Conservation (phyloP, 2,797 vertebrate species). For the Parauchenoglanis punctatus region DNA sequence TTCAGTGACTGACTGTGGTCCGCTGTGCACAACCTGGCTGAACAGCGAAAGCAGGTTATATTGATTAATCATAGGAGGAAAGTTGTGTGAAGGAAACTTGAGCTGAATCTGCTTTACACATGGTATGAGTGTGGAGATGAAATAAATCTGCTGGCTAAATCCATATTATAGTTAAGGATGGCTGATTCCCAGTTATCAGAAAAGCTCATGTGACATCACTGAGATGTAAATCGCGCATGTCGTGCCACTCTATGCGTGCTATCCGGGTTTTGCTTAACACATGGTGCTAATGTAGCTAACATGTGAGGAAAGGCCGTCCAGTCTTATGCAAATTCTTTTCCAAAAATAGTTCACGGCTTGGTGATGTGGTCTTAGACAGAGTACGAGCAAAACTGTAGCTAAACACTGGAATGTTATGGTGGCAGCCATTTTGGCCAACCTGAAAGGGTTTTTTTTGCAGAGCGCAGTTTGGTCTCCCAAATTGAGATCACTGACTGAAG, state of each 20-base stretch:
- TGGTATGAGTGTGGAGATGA: neutral
- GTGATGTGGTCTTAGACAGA: neutral
- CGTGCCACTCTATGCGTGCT: neutral
- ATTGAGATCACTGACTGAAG: neutral
- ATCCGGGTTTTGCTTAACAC: neutral
- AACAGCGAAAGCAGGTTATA: neutral
- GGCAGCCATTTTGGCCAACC: neutral
- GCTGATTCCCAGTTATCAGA: neutral
- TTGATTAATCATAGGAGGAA: neutral
- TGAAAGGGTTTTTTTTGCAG: neutral
- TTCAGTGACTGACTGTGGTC: neutral
- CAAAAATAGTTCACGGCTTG: neutral
- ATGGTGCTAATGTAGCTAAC: neutral
- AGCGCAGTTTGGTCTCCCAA: too few species aligned
- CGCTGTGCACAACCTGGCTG: neutral
- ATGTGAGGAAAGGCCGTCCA: neutral
- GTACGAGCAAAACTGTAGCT: neutral
- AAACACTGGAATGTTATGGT: neutral
- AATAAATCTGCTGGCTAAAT: neutral
- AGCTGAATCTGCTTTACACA: neutral
- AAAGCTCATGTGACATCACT: neutral
- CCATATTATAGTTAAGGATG: neutral
- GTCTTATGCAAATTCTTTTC: conserved; percentile 1
- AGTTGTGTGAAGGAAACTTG: neutral
- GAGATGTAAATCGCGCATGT: neutral